These are phyloP conservation scores for Sesia apiformis DNA, from an alignment of 2,888 invertebrate species.

Conservation along the genomic window DNA sequence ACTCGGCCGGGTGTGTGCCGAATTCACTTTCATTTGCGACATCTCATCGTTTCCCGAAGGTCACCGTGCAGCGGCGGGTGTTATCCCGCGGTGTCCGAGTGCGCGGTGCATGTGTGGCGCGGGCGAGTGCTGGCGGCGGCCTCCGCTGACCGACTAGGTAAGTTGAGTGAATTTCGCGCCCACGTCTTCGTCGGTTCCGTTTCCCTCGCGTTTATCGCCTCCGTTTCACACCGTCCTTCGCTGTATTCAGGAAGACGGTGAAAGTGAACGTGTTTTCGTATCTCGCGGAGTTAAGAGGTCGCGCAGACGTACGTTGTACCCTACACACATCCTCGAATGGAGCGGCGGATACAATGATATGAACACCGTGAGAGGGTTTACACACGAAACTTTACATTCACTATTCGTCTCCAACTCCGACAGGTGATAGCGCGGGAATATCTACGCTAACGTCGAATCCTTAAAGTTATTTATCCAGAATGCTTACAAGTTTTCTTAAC, in stretches of 20 bases:
- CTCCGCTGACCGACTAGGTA: slow-evolving; percentile 65
- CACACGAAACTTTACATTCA: slow-evolving; percentile 53
- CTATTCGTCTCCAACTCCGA: slow-evolving; percentile 27
- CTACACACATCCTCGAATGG: slow-evolving; percentile 13
- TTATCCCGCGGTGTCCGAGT: slow-evolving; percentile 12
- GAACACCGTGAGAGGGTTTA: slow-evolving; percentile 18
- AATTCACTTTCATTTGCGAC: slow-evolving; percentile 75
- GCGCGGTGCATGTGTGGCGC: slow-evolving; percentile 6
- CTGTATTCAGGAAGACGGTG: slow-evolving; percentile 38
- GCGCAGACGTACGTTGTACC: slow-evolving; percentile 35
- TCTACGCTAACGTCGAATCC: slow-evolving; percentile 22
- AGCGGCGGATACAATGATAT: slow-evolving; percentile 18
- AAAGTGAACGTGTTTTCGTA: slow-evolving; percentile 40
- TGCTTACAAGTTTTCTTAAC: slow-evolving; percentile 7
- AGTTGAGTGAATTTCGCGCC: slow-evolving; percentile 57
- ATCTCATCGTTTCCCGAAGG: slow-evolving; percentile 70
- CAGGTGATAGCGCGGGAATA: slow-evolving; percentile 35
- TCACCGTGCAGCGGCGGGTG: slow-evolving; percentile 56
- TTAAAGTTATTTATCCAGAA: slow-evolving; percentile 26
- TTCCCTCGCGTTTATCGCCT: slow-evolving; percentile 58
- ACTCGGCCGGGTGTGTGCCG: slow-evolving; percentile 66
- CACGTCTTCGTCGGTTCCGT: slow-evolving; percentile 43
- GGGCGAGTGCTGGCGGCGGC: slow-evolving; percentile 53
- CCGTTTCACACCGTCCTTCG: slow-evolving; percentile 58
- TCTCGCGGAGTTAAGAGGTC: slow-evolving; percentile 28